A percentile compares a stretch with the other conserved stretches of the same genome.
Evolutionary conservation across 2,113 vertebrate genomes (phyloP).

Genomic region (Cephalopterus ornatus): DNA sequence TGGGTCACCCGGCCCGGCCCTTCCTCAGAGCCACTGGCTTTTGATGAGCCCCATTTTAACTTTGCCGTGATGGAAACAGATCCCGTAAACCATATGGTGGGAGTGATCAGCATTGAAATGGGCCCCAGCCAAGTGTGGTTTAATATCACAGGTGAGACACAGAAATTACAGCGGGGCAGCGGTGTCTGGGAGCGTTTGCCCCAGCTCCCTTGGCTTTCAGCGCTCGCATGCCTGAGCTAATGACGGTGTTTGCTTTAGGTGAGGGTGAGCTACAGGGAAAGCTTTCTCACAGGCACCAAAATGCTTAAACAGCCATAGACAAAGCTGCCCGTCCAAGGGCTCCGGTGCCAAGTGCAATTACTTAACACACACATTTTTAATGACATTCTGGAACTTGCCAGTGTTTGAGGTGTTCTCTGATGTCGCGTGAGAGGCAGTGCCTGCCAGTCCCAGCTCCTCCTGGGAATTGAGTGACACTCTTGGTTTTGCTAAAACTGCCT

Average conservation of each 20-base stretch:
- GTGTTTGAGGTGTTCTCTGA: not conserved
- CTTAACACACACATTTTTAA: not conserved
- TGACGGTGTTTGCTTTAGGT: conserved; percentile 33
- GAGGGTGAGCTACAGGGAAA: not conserved
- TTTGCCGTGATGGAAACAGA: conserved; percentile 95
- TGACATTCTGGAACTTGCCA: not conserved
- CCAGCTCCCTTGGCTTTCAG: not conserved
- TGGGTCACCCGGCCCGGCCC: conserved; percentile 82
- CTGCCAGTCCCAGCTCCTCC: not conserved
- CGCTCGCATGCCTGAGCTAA: not conserved
- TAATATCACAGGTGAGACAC: conserved; percentile 85
- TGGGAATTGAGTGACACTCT: not conserved
- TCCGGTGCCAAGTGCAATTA: not conserved
- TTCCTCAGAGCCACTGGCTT: conserved; percentile 77
- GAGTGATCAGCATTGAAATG: conserved; percentile 87
- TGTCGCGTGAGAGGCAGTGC: not conserved
- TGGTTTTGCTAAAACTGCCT: not conserved
- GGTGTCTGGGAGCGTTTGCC: not conserved
- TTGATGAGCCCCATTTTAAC: conserved; percentile 87
- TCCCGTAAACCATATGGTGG: conserved; percentile 92
- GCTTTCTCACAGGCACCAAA: conserved; percentile 7
- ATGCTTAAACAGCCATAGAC: not conserved
- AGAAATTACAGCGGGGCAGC: not conserved
- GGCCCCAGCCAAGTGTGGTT: conserved; percentile 85
- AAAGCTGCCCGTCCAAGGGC: not conserved